Evolutionary conservation across 2,113 vertebrate species (phyloP).

Genomic region (Ploceus nigricollis): DNA sequence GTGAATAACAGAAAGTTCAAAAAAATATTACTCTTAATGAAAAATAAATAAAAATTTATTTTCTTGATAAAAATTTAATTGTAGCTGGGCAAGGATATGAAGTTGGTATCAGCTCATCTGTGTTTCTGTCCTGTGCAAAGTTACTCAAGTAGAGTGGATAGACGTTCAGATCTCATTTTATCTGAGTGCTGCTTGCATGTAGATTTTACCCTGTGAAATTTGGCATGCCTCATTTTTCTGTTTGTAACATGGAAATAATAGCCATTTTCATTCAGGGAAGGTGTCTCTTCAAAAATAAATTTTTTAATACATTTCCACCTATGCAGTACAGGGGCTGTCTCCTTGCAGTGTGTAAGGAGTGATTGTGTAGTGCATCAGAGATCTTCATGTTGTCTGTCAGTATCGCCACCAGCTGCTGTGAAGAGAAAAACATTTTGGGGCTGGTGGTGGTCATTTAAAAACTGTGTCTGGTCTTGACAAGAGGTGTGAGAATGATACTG

Average conservation of each 20-base stretch:
- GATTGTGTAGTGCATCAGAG: accelerated
- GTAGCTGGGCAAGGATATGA: background rate
- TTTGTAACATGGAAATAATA: background rate
- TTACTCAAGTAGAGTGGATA: background rate
- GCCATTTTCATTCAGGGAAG: background rate
- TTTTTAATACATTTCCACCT: background rate
- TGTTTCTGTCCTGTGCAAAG: accelerated
- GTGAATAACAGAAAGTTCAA: background rate
- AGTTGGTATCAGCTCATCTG: background rate
- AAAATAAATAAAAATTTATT: background rate
- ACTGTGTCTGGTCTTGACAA: background rate
- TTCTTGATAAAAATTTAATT: background rate
- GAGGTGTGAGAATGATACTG: background rate
- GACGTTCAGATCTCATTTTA: background rate
- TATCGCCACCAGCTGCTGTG: background rate
- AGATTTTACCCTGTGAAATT: background rate
- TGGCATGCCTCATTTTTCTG: background rate
- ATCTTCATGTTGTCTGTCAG: background rate
- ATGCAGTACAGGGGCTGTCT: background rate
- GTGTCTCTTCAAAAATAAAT: background rate
- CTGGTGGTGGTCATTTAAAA: background rate
- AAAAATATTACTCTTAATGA: background rate
- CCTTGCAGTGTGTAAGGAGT: background rate
- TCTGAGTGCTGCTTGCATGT: background rate
- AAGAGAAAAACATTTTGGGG: background rate